Evolutionary conservation across 2,888 invertebrate species (phyloP).

Genomic region (Cephonodes hylas): DNA sequence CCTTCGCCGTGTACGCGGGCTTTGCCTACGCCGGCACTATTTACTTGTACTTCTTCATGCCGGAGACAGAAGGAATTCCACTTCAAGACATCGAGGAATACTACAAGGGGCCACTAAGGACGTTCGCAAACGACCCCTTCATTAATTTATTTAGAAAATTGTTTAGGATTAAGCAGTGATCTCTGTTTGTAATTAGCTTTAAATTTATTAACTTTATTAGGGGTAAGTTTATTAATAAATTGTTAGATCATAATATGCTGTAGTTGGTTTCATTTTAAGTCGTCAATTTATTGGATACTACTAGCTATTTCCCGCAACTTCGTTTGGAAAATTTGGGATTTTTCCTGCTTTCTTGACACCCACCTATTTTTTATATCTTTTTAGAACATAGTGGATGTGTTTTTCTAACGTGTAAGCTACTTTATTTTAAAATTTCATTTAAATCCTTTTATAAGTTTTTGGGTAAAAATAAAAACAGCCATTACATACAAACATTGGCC

Average conservation of each 20-base stretch:
- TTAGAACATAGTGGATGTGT: too few relatives aligned
- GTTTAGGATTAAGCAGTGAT: slow-evolving; percentile 13
- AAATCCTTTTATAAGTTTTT: too few relatives aligned
- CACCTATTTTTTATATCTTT: background rate
- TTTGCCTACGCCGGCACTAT: slow-evolving; percentile 65
- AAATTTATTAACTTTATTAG: slow-evolving; percentile 1
- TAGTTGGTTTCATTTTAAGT: too few relatives aligned
- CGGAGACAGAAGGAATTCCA: slow-evolving; percentile 76
- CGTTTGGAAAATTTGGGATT: too few relatives aligned
- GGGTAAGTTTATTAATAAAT: background rate
- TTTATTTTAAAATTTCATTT: background rate
- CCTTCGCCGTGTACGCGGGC: slow-evolving; percentile 69
- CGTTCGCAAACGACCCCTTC: slow-evolving; percentile 60
- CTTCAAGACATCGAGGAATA: slow-evolving; percentile 72
- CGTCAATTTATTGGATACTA: too few relatives aligned
- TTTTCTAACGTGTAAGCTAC: background rate
- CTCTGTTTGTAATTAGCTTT: background rate
- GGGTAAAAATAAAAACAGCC: too few relatives aligned
- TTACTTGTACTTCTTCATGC: slow-evolving; percentile 72
- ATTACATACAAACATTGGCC: too few relatives aligned
- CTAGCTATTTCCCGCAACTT: too few relatives aligned
- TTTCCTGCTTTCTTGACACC: too few relatives aligned
- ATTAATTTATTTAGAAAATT: slow-evolving; percentile 42
- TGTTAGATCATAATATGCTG: background rate
- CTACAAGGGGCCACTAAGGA: slow-evolving; percentile 55